Evolutionary conservation across 1,140 invertebrate genomes (phyloP), one percentile per base, ranked within the genome.

Genomic region (Lerema accius): DNA sequence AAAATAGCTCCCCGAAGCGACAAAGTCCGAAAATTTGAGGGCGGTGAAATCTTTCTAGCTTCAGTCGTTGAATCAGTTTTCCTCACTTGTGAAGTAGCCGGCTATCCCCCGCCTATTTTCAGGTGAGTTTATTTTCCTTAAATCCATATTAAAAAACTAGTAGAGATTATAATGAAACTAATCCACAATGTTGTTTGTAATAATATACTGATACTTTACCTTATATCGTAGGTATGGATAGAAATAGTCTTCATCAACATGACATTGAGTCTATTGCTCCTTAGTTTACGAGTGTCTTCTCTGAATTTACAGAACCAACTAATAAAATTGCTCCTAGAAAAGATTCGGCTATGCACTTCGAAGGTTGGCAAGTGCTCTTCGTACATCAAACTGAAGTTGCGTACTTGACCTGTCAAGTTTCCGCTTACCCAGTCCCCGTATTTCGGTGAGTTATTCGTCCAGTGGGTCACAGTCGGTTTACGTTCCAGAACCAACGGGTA

Each of bases 371-470:
- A 84, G 92, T 96, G 62, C 85, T 95, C 63, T 93, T 93, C 81
- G 92, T 95, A 56, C 84, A 91, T 19, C 80, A 89, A 80, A 89
- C 85, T 46, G 86, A 87, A 66, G 83, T 86, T 64, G 92, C 92
- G 72, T 94, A 94, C 75, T 91, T 95, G 82, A 93, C 92, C 71
- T 95, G 94, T 84, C 94, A 94, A 85, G 93, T 94, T 51, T 92
- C 93, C 72, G 94, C 93, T 73, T 94, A 92, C 86, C 94, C 94
- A 67, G 93, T 92, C 68, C 94, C 94, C 69, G 80, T 93, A 70
- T 95, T 93, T 91, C 94, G 94, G 94, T 95, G 91, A 89, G 86
- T 85, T 71, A 19, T 76, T 76, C 46, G 46, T 65, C 37, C 67
- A 68, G 42, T 72, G 60, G 65, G 69, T 81, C 65, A 80, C 46